Evolutionary conservation across 2,888 invertebrate species (phyloP).

Genomic region (Drosophila meridionalis): DNA sequence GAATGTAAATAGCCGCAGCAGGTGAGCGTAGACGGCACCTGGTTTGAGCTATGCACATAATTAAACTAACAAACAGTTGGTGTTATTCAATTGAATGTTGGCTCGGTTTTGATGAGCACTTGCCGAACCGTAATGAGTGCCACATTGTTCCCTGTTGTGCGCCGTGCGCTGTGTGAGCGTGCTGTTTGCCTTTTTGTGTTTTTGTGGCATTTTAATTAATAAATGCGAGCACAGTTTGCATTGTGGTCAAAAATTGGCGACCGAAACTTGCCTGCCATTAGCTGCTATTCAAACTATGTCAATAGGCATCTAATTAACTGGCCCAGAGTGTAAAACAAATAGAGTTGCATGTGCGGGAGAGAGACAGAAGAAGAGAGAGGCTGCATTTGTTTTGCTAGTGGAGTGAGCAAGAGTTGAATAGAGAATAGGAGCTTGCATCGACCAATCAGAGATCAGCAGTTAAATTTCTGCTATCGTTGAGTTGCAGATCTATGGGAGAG

Average conservation of each 20-base stretch:
- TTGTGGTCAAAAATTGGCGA: slow-evolving; percentile 40
- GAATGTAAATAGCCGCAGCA: slow-evolving; percentile 46
- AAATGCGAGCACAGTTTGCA: slow-evolving; percentile 41
- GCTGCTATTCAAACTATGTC: slow-evolving; percentile 64
- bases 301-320: slow-evolving; percentile 75
- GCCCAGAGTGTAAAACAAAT: slow-evolving; percentile 24
- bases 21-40: slow-evolving; percentile 12
- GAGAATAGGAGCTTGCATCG: too few species aligned
- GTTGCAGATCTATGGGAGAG: neutral
- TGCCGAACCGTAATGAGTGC: slow-evolving; percentile 45
- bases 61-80: slow-evolving; percentile 67
- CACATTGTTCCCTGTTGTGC: slow-evolving; percentile 12
- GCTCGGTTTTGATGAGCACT: slow-evolving; percentile 42
- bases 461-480: neutral
- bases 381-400: neutral
- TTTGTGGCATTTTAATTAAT: slow-evolving; percentile 78
- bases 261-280: slow-evolving; percentile 50
- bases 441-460: neutral
- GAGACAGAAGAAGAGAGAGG: neutral
- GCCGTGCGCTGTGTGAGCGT: neutral
- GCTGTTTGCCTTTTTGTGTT: slow-evolving; percentile 43
- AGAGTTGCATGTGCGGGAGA: neutral
- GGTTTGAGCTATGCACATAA: slow-evolving; percentile 47
- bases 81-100: slow-evolving; percentile 49
- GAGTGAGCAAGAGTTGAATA: neutral